Percentiles rank a stretch among this genome's conserved stretches.
Evolutionary conservation across 2,888 invertebrate species (phyloP).

Genomic region (Prosapia bicincta): DNA sequence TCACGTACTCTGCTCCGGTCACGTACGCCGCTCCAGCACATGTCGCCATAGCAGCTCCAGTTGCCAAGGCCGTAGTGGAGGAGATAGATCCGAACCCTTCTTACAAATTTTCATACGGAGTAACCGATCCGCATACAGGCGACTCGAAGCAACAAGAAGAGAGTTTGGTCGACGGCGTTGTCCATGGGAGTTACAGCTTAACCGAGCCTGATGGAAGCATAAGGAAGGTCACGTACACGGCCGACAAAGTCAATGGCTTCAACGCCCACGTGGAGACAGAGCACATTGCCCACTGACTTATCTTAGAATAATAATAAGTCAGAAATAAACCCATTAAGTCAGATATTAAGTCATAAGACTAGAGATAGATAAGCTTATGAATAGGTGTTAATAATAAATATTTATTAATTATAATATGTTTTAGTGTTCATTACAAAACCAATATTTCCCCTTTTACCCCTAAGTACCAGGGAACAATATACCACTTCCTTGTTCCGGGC

Average conservation of each 20-base stretch:
- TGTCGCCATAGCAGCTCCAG: conserved; percentile 47
- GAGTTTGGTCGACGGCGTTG: conserved; percentile 37
- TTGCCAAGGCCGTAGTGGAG: conserved; percentile 32
- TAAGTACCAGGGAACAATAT: too few relatives aligned
- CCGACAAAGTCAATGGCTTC: conserved; percentile 41
- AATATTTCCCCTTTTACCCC: too few relatives aligned
- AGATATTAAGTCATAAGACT: too few relatives aligned
- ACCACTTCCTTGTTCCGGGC: too few relatives aligned
- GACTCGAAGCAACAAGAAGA: conserved; percentile 39
- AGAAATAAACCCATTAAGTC: too few relatives aligned
- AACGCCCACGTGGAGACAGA: conserved; percentile 40
- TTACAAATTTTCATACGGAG: conserved; percentile 39
- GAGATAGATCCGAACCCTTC: conserved; percentile 40
- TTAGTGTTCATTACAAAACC: too few relatives aligned
- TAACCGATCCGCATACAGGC: conserved; percentile 39
- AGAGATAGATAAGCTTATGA: too few relatives aligned
- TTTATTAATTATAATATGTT: too few relatives aligned
- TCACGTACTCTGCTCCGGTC: conserved; percentile 44
- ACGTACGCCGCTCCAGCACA: conserved; percentile 44
- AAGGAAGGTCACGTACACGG: conserved; percentile 36
- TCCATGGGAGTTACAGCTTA: conserved; percentile 38
- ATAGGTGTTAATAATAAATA: too few relatives aligned
- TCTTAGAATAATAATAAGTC: too few relatives aligned
- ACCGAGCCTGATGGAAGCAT: conserved; percentile 26
- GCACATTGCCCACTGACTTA: conserved; percentile 35